Conservation (phyloP, 2,113 vertebrate genomes). For the Ahaetulla prasina region DNA sequence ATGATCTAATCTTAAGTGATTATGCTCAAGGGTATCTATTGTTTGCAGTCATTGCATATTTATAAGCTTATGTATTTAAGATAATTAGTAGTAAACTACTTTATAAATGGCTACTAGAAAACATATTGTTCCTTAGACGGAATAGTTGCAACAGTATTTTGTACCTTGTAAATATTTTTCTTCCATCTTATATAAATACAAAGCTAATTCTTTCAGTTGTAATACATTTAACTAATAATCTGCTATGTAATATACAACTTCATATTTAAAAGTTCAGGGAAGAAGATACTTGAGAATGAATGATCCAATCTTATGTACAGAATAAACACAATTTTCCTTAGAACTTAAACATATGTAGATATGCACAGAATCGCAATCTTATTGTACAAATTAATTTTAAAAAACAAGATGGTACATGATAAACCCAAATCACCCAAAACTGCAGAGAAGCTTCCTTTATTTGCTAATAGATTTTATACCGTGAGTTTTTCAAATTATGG, state of each 20-base stretch:
- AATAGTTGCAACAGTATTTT: not conserved
- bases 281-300: not conserved
- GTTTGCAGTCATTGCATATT: not conserved
- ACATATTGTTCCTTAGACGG: not conserved
- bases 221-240: not conserved
- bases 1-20: not conserved
- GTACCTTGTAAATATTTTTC: not conserved
- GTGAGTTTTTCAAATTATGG: not conserved
- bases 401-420: not conserved
- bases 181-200: not conserved
- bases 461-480: not conserved
- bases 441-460: not conserved
- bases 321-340: not conserved
- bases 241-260: not conserved
- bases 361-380: not conserved
- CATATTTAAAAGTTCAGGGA: not conserved
- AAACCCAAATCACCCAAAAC: not conserved
- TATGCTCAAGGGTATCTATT: not conserved
- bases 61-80: not conserved
- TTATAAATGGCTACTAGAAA: not conserved
- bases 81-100: not conserved
- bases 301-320: not conserved
- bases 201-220: not conserved
- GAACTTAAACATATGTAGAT: not conserved
- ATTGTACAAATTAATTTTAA: not conserved